Conservation (phyloP, 2,888 invertebrate genomes). For the Oscheius myriophilus region DNA sequence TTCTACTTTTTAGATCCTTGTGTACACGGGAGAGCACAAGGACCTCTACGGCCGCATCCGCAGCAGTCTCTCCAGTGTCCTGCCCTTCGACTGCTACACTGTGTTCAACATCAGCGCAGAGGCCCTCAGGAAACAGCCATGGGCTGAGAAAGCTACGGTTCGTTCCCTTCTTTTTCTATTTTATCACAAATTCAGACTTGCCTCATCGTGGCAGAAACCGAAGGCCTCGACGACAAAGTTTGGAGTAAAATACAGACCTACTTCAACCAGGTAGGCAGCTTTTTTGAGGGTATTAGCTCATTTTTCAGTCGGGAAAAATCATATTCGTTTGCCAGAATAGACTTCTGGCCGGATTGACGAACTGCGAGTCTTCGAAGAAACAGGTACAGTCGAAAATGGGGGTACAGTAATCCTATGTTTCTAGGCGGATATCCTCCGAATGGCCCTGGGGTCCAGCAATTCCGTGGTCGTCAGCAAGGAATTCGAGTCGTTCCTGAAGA, state of each 20-base stretch:
- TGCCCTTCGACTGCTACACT: conserved; percentile 61
- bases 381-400: conserved; percentile 37
- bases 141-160: conserved; percentile 59
- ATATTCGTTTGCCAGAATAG: conserved; percentile 70
- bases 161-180: neutral
- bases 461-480: conserved; percentile 61
- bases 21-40: conserved; percentile 60
- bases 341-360: conserved; percentile 63
- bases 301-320: conserved; percentile 65
- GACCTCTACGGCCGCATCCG: conserved; percentile 56
- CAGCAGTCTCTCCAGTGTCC: conserved; percentile 38
- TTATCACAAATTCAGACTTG: conserved; percentile 46
- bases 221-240: conserved; percentile 58
- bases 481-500: conserved; percentile 68
- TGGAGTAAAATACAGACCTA: conserved; percentile 65
- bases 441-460: conserved; percentile 45
- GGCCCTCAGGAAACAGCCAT: conserved; percentile 58
- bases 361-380: conserved; percentile 57
- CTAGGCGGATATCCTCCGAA: conserved; percentile 40
- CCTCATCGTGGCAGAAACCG: conserved; percentile 65
- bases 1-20: conserved; percentile 52
- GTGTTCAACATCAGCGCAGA: conserved; percentile 61
- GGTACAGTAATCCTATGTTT: neutral
- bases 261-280: conserved; percentile 62
- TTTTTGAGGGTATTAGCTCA: conserved; percentile 2